phyloP scores from a whole-genome alignment of 2,797 vertebrate genomes.

The Botia almorhae region DNA sequence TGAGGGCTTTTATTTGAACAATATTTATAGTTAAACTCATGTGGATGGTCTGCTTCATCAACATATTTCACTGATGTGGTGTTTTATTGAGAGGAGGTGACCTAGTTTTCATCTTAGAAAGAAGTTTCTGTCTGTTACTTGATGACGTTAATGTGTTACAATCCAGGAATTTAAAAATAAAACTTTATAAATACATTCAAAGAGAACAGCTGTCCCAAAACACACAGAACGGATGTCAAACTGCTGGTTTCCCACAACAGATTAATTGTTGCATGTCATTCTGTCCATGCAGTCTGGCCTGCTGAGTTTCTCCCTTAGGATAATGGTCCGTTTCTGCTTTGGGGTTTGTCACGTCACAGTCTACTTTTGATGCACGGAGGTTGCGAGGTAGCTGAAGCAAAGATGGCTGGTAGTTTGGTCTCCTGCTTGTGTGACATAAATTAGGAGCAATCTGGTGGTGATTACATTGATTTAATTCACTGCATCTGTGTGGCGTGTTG shows the following conservation, averaged over 20 bases:
- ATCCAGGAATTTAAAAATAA: constrained; percentile 37
- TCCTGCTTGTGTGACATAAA: constrained; percentile 43
- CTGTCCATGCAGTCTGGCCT: neutral
- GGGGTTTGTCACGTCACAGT: constrained; percentile 20
- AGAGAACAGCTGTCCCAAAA: constrained; percentile 4
- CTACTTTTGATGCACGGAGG: constrained; percentile 27
- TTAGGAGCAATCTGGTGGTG: constrained; percentile 51
- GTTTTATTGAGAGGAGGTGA: constrained; percentile 11
- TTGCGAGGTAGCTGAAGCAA: neutral
- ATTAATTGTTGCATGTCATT: constrained; percentile 5
- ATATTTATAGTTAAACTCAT: constrained; percentile 9
- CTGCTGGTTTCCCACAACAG: constrained; percentile 23
- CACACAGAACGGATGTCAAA: constrained; percentile 5
- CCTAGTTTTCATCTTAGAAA: constrained; percentile 25
- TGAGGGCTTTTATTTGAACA: constrained; percentile 8
- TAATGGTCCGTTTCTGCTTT: constrained; percentile 6
- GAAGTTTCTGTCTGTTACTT: constrained; percentile 11
- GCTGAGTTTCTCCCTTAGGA: constrained; percentile 13
- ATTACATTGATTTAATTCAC: constrained; percentile 59
- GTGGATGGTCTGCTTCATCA: neutral
- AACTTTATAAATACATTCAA: constrained; percentile 12
- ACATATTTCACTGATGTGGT: neutral
- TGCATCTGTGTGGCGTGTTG: constrained; percentile 42
- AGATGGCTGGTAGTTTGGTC: constrained; percentile 7
- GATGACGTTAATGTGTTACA: neutral